A percentile compares a stretch with the other conserved stretches of the same genome.
Conservation (phyloP, 2,113 vertebrate species). For the Burhinus bistriatus region DNA sequence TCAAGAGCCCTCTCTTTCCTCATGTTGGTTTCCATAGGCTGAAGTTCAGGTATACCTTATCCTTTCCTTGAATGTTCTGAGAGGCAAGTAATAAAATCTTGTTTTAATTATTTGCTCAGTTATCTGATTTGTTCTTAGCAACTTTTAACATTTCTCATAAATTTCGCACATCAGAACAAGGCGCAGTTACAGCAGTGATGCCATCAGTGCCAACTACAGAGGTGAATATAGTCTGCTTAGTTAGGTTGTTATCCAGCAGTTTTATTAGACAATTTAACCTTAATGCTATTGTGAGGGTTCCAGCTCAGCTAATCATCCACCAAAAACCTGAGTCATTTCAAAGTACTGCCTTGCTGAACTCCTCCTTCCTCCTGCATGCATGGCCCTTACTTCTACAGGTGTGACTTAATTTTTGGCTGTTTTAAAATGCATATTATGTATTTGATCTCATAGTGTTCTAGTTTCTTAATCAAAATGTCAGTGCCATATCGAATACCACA, state of each 20-base stretch:
- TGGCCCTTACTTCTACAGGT: background rate
- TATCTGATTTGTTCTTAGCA: background rate
- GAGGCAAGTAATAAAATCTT: background rate
- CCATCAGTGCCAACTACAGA: background rate
- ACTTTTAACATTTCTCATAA: background rate
- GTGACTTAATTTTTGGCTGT: background rate
- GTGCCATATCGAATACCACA: background rate
- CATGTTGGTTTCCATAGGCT: background rate
- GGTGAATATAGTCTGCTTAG: background rate
- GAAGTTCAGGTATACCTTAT: background rate
- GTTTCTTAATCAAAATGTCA: conserved; percentile 10
- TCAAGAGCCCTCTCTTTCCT: background rate
- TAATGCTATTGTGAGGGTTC: background rate
- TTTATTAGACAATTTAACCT: background rate
- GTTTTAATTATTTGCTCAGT: background rate
- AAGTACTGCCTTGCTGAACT: background rate
- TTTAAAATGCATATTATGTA: background rate
- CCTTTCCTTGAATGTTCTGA: background rate
- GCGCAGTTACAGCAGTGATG: background rate
- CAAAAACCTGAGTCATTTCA: background rate
- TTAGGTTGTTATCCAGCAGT: background rate
- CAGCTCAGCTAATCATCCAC: background rate
- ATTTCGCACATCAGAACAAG: background rate
- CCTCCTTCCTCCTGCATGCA: background rate
- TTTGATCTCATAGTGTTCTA: background rate